Conservation (phyloP, 2,113 vertebrate species). For the Heptranchias perlo region DNA sequence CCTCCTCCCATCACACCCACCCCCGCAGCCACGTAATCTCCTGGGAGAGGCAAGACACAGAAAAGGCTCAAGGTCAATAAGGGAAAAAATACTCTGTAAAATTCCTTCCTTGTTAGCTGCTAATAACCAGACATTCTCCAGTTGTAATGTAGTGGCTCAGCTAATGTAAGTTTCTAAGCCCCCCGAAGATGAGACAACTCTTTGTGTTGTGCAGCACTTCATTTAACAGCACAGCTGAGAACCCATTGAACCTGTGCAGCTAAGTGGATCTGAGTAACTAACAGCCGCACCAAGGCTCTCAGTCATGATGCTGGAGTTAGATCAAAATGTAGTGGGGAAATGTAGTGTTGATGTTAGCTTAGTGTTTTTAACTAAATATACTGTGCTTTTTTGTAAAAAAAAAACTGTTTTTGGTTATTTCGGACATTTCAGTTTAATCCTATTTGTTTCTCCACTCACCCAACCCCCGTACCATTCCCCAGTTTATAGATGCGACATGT, state of each 20-base stretch:
- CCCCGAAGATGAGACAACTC: neutral
- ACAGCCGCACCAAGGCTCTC: neutral
- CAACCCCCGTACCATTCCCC: neutral
- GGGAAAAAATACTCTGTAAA: too few species aligned
- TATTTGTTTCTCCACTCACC: neutral
- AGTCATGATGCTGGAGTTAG: neutral
- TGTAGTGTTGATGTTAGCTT: neutral
- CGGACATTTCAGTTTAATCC: neutral
- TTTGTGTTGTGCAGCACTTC: neutral
- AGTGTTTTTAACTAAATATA: neutral
- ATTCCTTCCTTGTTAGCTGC: neutral
- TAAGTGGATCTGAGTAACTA: neutral
- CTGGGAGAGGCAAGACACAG: too few species aligned
- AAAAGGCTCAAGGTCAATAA: too few species aligned
- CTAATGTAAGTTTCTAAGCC: neutral
- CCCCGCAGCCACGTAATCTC: too few species aligned
- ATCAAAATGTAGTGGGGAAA: neutral
- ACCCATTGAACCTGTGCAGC: neutral
- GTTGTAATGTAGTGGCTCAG: neutral
- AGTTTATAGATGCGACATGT: too few species aligned
- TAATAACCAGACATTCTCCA: neutral
- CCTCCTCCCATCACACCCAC: too few species aligned
- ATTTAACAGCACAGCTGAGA: neutral
- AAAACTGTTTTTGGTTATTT: too few species aligned
- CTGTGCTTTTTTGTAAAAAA: neutral